Evolutionary conservation across 2,113 vertebrate genomes (phyloP), one percentile per base, ranked within the genome.

Genomic region (Pluvialis apricaria): DNA sequence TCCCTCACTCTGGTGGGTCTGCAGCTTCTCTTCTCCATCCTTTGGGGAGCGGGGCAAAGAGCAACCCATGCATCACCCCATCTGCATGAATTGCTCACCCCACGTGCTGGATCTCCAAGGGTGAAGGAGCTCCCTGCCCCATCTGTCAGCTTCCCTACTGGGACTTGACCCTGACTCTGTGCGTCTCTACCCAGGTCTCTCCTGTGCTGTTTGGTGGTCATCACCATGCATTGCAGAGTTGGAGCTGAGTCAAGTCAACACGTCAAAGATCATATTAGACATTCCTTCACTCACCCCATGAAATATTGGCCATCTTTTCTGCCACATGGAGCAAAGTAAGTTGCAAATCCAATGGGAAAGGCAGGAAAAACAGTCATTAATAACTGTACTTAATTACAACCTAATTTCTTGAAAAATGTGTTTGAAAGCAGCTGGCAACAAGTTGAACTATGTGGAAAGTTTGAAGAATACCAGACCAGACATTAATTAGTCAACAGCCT

Each of bases 391-490:
- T 96, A 97, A 96, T 96, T 96, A 65, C 95, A 96, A 86, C 85
- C 73, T 95, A 96, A 95, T 97, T 96, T 92, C 77, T 96, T 96
- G 95, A 96, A 92, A 94, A 95, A 94, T 92, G 83, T 72, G 64
- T 96, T 96, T 95, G 92, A 96, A 94, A 94, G 96, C 92, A 96
- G 95, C 94, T 97, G 95, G 94, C 92, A 97, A 90, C 76, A 75
- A 92, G 69, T 66, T 93, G 92, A 96, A 85, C 96, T 89, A 26
- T 76, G 91, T 96, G 96, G 96, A 97, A 97, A 97, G 95, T 97
- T 96, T 97, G 95, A 97, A 94, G 95, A 95, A 96, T 60, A 95
- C 92, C 96, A 97, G 96, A 97, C 69, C 91, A 94, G 97, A 96
- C 92, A 95, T 96, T 94, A 96, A 96, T 97, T 96, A 96, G 96